These are phyloP conservation scores for Diarsia mendica DNA, from an alignment of 2,888 invertebrate genomes.

Conservation along the genomic window DNA sequence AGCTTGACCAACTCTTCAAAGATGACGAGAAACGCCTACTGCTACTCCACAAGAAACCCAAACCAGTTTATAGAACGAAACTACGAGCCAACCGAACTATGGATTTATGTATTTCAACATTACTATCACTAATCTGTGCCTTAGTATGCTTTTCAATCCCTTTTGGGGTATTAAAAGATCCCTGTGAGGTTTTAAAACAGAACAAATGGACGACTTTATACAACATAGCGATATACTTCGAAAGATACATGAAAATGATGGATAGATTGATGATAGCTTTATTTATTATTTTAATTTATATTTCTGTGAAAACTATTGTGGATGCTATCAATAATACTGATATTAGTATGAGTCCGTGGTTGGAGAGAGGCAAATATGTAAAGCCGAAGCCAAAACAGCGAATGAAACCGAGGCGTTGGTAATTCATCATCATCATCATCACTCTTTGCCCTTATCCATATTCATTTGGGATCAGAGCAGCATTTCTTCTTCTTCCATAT, in stretches of 20 bases:
- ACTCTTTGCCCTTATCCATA: too few species aligned
- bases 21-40: constrained; percentile 62
- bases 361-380: constrained; percentile 72
- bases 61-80: constrained; percentile 62
- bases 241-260: constrained; percentile 67
- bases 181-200: constrained; percentile 70
- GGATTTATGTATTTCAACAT: constrained; percentile 71
- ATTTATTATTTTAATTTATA: constrained; percentile 65
- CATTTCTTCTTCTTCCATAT: too few species aligned
- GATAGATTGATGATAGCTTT: constrained; percentile 72
- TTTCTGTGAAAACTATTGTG: constrained; percentile 65
- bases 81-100: constrained; percentile 66
- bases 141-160: constrained; percentile 76
- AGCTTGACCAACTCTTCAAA: constrained; percentile 62
- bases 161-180: constrained; percentile 68
- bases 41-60: constrained; percentile 67
- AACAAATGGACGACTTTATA: constrained; percentile 61
- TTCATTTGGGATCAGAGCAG: too few species aligned
- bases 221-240: constrained; percentile 57
- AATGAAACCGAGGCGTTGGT: not conserved
- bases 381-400: constrained; percentile 30
- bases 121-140: constrained; percentile 72
- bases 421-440: too few species aligned
- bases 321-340: constrained; percentile 75
- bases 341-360: constrained; percentile 75